Evolutionary conservation across 2,888 invertebrate genomes (phyloP).

Genomic region (Drosophila robusta): DNA sequence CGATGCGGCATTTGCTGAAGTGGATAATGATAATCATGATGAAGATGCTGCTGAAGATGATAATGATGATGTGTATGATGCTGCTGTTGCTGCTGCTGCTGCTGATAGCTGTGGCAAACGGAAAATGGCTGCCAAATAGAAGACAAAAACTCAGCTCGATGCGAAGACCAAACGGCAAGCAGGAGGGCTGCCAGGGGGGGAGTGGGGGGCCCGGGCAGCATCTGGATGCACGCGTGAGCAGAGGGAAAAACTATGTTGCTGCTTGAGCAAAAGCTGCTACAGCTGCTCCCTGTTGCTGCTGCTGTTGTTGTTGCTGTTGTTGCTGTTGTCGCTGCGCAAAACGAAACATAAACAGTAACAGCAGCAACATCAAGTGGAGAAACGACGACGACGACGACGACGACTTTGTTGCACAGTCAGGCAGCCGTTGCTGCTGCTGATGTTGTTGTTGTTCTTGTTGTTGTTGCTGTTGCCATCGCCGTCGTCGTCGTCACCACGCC

Average conservation of each 20-base stretch:
- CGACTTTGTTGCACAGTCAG: conserved; percentile 47
- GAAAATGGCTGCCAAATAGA: no score
- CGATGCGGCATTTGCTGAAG: conserved; percentile 38
- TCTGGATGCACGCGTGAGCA: conserved; percentile 72
- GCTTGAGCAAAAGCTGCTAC: conserved; percentile 63
- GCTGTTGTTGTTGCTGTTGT: conserved; percentile 15
- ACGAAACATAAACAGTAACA: conserved; percentile 80
- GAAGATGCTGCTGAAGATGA: conserved; percentile 15
- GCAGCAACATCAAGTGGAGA: conserved; percentile 52
- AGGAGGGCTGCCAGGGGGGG: conserved; percentile 53
- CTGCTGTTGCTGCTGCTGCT: conserved; percentile 8
- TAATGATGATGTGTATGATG: conserved; percentile 26
- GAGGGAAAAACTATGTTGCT: conserved; percentile 74
- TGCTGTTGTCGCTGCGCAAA: conserved; percentile 67
- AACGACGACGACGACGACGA: conserved; percentile 45
- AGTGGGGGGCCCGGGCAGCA: conserved; percentile 13
- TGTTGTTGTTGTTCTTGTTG: conserved; percentile 18
- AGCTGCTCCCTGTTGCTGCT: conserved; percentile 16
- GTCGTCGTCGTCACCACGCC: conserved; percentile 77
- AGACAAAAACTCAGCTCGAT: no score
- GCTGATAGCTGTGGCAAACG: no score
- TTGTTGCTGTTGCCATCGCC: conserved; percentile 19
- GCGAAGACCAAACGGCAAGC: no score
- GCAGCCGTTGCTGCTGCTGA: conserved; percentile 24
- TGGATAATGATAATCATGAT: conserved; percentile 37